Conservation (phyloP, 2,888 invertebrate species). For the Brachypalpus laphriformis region DNA sequence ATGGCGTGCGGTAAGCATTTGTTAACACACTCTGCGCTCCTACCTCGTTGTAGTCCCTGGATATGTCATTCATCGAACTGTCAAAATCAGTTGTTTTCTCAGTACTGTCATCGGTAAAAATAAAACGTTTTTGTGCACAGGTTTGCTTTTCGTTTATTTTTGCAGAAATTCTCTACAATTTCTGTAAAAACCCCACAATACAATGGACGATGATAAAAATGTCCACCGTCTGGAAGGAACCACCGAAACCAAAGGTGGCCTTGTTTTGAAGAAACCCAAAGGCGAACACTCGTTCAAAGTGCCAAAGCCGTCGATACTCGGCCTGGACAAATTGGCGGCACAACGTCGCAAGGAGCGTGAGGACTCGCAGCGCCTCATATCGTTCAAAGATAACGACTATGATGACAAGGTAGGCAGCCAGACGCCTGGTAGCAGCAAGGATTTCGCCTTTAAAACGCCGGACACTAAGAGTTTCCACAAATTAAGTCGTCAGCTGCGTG, state of each 20-base stretch:
- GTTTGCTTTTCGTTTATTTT: conserved; percentile 2
- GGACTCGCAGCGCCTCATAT: conserved; percentile 86
- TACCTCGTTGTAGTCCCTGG: not conserved
- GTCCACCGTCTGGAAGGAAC: conserved; percentile 90
- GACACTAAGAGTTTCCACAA: conserved; percentile 80
- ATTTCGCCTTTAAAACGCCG: conserved; percentile 81
- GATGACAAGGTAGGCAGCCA: conserved; percentile 80
- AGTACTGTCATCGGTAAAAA: conserved; percentile 69
- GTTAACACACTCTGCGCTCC: not conserved
- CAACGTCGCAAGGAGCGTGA: conserved; percentile 86
- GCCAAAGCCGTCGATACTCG: conserved; percentile 90
- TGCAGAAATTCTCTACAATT: conserved; percentile 1
- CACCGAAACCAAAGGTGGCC: conserved; percentile 86
- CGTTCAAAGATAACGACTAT: conserved; percentile 85
- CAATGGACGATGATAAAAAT: conserved; percentile 77
- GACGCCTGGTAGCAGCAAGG: conserved; percentile 75
- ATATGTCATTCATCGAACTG: not conserved
- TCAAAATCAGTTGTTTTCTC: conserved; percentile 68
- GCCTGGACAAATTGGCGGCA: conserved; percentile 93
- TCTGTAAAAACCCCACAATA: not conserved
- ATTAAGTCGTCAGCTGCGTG: conserved; percentile 87
- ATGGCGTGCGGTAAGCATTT: too few relatives aligned
- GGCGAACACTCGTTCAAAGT: conserved; percentile 86
- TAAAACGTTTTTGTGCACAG: conserved; percentile 55
- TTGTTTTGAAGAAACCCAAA: conserved; percentile 87